Base-by-base conservation (phyloP, 2,797 vertebrate genomes). In the Trichosurus vulpecula region DNA sequence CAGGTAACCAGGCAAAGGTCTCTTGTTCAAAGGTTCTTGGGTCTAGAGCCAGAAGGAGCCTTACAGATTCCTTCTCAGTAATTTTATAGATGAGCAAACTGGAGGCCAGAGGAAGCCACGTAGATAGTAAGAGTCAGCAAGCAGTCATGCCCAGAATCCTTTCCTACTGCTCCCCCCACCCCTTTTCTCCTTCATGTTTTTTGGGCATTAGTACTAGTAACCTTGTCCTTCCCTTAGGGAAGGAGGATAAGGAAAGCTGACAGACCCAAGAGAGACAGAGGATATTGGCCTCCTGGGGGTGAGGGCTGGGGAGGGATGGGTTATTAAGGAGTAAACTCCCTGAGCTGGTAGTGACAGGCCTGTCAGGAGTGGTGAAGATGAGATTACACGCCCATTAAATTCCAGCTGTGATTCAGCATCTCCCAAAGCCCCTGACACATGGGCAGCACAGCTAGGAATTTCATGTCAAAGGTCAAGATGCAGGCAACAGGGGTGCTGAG, bases 291-390 rank as follows among this genome's bases (percentile, higher is more conserved):
- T 96, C 92, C 25, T 87, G 74, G 41, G 41, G 41, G 16, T n/a
- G 74, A 92, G 91, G 58, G 54, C 87, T 25, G 27, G 0, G 31
- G 47, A 94, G 16, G 93, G 91, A 52, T 31, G 54, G 55, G 29
- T 91, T 94, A 92, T 95, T 51, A 94, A 91, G 52, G 51, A 93
- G 31, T 12, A 54, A 87, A 57, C 25, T 54, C 89, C 90, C 0
- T 11, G 92, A 81, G 53, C 93, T 95, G 90, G 93, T 57, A 74
- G 93, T 94, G 90, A 89, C 91, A 91, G 92, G 90, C 52, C 89
- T 27, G 52, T 81, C 94, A 58, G 41, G 91, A 92, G 55, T 27
- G 54, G 95, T 0, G 11, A 90, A 61, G 94, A 56, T 27, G 52
- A 74, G 91, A 92, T 93, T 30, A 92, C 52, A 90, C 19, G 58